phyloP scores from a whole-genome alignment of 2,113 vertebrate species.

The Neodontobutis hainanensis region DNA sequence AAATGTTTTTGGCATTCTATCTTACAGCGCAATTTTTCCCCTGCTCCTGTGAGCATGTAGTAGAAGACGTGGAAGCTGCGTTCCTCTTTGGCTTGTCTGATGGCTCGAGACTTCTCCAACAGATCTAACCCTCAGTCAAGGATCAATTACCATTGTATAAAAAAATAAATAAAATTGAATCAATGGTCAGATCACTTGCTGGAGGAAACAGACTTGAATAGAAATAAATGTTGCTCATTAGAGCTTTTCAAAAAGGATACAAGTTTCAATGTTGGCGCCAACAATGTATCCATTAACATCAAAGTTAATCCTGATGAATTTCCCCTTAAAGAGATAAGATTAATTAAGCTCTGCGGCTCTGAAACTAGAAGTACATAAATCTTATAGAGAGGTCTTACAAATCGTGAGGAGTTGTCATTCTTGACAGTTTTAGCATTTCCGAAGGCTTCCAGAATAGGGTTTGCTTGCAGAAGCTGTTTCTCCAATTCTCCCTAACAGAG shows the following conservation, averaged over 20 bases:
- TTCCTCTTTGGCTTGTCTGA: constrained; percentile 89
- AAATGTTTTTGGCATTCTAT: not conserved
- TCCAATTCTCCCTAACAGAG: constrained; percentile 93
- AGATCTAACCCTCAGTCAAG: constrained; percentile 82
- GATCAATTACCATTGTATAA: constrained; percentile 4
- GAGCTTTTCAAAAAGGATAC: constrained; percentile 80
- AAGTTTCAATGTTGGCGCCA: constrained; percentile 97
- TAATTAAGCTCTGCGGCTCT: not conserved
- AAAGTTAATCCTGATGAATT: constrained; percentile 99
- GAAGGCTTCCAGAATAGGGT: constrained; percentile 97
- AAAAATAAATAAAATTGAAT: not conserved
- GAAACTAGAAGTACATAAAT: not conserved
- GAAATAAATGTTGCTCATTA: too few species aligned
- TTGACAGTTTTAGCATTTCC: constrained; percentile 98
- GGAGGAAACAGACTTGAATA: too few species aligned
- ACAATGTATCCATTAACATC: constrained; percentile 98
- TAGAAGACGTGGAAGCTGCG: constrained; percentile 90
- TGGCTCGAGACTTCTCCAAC: constrained; percentile 89
- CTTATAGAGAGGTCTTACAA: constrained; percentile 79
- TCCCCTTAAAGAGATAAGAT: constrained; percentile 80
- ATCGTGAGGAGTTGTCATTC: constrained; percentile 98
- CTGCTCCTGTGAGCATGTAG: constrained; percentile 85
- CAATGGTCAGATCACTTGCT: too few species aligned
- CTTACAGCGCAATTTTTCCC: constrained; percentile 85
- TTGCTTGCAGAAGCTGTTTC: constrained; percentile 97